Conservation (phyloP, 2,797 vertebrate species). For the Poecilia picta region DNA sequence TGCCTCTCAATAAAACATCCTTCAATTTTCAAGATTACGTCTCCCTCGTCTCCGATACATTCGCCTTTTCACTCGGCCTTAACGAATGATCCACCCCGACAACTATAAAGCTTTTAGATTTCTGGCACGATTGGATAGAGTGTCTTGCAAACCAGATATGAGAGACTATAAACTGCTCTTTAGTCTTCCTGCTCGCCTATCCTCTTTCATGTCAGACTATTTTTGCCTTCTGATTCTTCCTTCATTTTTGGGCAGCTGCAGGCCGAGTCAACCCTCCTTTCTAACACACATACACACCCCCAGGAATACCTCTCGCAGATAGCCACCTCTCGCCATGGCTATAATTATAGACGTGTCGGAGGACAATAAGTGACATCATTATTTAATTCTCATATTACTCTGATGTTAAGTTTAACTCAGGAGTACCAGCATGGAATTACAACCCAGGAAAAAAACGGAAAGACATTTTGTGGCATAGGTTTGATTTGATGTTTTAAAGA, state of each 20-base stretch:
- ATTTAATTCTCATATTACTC: slow-evolving; percentile 60
- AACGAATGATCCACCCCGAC: not conserved
- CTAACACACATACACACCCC: slow-evolving; percentile 20
- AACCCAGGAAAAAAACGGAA: not conserved
- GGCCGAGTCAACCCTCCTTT: slow-evolving; percentile 31
- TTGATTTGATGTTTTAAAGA: not conserved
- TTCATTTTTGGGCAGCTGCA: slow-evolving; percentile 75
- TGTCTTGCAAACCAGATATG: slow-evolving; percentile 10
- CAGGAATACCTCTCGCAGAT: not conserved
- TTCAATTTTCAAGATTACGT: not conserved
- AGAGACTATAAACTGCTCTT: slow-evolving; percentile 31
- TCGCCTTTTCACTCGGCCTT: not conserved
- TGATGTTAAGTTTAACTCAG: slow-evolving; percentile 39
- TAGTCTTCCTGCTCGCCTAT: slow-evolving; percentile 59
- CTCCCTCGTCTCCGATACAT: not conserved
- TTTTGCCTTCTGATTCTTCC: slow-evolving; percentile 73
- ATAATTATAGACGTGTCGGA: slow-evolving; percentile 66
- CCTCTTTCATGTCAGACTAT: slow-evolving; percentile 72
- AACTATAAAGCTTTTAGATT: slow-evolving; percentile 6
- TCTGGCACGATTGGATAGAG: slow-evolving; percentile 3
- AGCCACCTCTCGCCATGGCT: slow-evolving; percentile 27
- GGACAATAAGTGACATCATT: slow-evolving; percentile 71
- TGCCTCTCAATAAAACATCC: not conserved
- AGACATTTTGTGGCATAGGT: not conserved
- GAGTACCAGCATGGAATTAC: slow-evolving; percentile 25